Evolutionary conservation across 1,140 invertebrate genomes (phyloP), one percentile per base, ranked within the genome.

Genomic region (Drosophila athabasca): DNA sequence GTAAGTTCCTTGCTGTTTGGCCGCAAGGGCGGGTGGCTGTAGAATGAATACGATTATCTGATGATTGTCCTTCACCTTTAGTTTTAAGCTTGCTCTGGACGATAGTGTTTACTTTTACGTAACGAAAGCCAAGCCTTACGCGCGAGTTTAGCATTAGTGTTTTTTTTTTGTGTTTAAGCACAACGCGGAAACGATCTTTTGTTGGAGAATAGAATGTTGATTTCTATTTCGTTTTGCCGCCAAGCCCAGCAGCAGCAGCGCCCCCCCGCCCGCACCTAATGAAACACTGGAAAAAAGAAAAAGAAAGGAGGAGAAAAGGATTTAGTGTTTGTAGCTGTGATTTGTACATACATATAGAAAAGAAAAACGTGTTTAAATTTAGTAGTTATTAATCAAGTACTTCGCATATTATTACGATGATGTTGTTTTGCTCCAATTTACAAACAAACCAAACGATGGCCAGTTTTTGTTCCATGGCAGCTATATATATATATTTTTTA

Each of bases 1-100:
- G 94, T 97, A 54, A 96, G 96, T 92, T 95, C 95, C 19, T 93
- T 97, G 73, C 93, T 97, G 9, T 97, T 97, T 91, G 96, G 96
- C 29, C 93, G 96, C 57, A 97, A 97, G 87, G 96, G 96, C 48
- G 96, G 96, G 13, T 93, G 96, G 71, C 93, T 96, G 70, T 96
- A 95, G 77, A 70, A 55, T 4, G 35, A 39, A 39, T 39, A 11
- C 35, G 11, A 39, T n/a, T 17, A 31, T 11, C 61, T 39, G 44
- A 45, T 39, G 19, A 31, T 57, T 51, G 55, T 54, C 49, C 41
- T 31, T 39, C 39, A 75, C 22, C 22, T 45, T 49, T 74, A 75
- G 35, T 48, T 35, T 61, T 49, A 72, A 59, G 55, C 64, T 69
- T 72, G 62, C 53, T 31, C 57, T 57, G 39, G 62, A 52, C 53